Base-by-base conservation (phyloP, 2,797 vertebrate species). In the Tiaroga cobitis region DNA sequence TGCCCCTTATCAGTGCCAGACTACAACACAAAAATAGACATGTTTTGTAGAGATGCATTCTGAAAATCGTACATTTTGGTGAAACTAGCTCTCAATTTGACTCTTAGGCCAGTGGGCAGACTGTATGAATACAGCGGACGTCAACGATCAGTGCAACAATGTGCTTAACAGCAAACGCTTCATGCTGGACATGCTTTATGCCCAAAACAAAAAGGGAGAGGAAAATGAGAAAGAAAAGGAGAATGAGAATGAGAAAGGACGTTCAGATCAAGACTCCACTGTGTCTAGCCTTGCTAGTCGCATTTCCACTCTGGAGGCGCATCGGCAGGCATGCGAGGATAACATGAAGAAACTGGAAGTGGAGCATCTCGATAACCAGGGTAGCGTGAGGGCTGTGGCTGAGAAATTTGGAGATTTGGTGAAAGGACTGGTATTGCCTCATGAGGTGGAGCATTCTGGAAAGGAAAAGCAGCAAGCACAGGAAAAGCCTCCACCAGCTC, bases 141-240 rank as follows among this genome's bases (percentile, higher is more conserved):
- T 96, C 90, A 97, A 95, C 84, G 96, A 97, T 81, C 95, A 96
- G 90, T 96, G 96, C 91, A 96, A 95, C 91, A 96, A 96, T 91
- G 97, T 97, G 91, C 96, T 98, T 91, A 97, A 96, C 90, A 97
- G 91, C 93, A 98, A 98, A 92, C 95, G 95, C 83, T 98, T 98
- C 93, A 98, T 99, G 97, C 93, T 98, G 96, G 98, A 99, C 92
- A 98, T 97, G 97, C 96, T 99, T 91, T 98, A 98, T 86, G 94
- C 96, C 74, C 97, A 98, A 94, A 97, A 94, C 89, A 94, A 96
- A 54, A 92, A 95, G 76, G 68, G 34, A 59, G 89, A 89, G 81
- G 91, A 95, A 2, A 95, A 96, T 87, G 95, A 93, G 46, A 94
- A 95, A 32, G 94, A 92, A 49, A 93, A 94, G 51, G 93, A 96